A percentile compares a stretch with the other conserved stretches of the same genome.
Evolutionary conservation across 2,113 vertebrate genomes (phyloP).

Genomic region (Hemichromis elongatus): DNA sequence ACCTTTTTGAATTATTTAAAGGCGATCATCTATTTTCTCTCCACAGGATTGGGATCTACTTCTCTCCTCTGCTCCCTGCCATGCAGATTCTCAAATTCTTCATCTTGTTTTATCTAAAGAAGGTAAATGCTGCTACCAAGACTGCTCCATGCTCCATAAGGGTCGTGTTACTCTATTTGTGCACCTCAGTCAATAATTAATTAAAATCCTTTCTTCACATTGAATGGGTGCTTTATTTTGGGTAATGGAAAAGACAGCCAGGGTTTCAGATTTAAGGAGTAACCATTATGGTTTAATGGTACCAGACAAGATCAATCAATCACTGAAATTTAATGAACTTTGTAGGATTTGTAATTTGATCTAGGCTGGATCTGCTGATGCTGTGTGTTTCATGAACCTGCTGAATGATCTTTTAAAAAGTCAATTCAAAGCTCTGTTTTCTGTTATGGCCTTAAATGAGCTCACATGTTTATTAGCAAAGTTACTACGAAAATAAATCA

Average conservation of each 20-base stretch:
- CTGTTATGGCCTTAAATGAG: neutral
- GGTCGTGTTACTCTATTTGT: conserved; percentile 45
- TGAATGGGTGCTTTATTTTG: neutral
- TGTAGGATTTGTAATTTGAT: conserved; percentile 23
- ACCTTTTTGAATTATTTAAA: neutral
- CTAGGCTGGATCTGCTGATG: neutral
- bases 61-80: conserved; percentile 87
- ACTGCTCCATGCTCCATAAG: neutral
- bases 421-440: neutral
- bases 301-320: neutral
- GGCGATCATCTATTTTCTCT: neutral
- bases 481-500: neutral
- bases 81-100: conserved; percentile 86
- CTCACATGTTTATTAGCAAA: neutral
- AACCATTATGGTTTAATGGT: neutral
- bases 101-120: conserved; percentile 89
- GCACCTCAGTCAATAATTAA: conserved; percentile 38
- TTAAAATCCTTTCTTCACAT: conserved; percentile 28
- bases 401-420: neutral
- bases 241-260: neutral
- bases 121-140: conserved; percentile 69
- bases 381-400: conserved; percentile 41
- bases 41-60: conserved; percentile 90
- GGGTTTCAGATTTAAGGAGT: neutral
- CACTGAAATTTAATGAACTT: neutral